phyloP scores from a whole-genome alignment of 2,888 invertebrate species.

The Zele albiditarsus region DNA sequence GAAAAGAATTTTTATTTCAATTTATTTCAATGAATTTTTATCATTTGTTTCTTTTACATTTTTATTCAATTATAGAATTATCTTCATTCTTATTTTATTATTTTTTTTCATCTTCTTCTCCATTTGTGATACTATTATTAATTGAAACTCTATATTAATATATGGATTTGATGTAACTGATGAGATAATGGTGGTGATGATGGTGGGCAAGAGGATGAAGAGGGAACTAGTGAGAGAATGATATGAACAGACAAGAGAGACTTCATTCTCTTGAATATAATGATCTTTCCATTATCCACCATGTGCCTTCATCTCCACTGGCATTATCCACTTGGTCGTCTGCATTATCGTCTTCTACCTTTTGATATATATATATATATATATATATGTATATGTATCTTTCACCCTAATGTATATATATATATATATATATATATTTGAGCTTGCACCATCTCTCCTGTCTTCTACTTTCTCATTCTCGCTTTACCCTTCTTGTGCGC shows the following conservation, averaged over 20 bases:
- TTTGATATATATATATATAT: neutral
- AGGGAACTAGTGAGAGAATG: conserved; percentile 25
- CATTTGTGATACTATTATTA: conserved; percentile 34
- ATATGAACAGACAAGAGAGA: conserved; percentile 58
- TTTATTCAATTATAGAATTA: neutral
- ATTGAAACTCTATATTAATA: neutral
- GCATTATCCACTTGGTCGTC: conserved; percentile 69
- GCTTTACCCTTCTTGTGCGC: conserved; percentile 13
- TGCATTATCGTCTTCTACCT: conserved; percentile 63
- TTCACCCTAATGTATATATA: neutral
- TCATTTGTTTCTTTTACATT: too few relatives aligned
- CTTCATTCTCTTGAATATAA: conserved; percentile 70
- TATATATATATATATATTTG: conserved; percentile 2
- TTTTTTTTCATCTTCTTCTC: conserved; percentile 37
- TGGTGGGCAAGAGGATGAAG: conserved; percentile 5
- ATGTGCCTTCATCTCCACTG: conserved; percentile 59
- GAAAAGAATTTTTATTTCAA: neutral
- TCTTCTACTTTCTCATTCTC: neutral
- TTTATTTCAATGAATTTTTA: neutral
- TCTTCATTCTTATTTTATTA: too few relatives aligned
- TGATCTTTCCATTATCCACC: conserved; percentile 69
- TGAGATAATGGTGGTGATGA: conserved; percentile 5
- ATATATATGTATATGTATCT: neutral
- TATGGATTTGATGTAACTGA: neutral
- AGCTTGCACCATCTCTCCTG: neutral